These are phyloP conservation scores for Tapirus terrestris DNA, from an alignment of 2,113 vertebrate species.

Conservation along the genomic window DNA sequence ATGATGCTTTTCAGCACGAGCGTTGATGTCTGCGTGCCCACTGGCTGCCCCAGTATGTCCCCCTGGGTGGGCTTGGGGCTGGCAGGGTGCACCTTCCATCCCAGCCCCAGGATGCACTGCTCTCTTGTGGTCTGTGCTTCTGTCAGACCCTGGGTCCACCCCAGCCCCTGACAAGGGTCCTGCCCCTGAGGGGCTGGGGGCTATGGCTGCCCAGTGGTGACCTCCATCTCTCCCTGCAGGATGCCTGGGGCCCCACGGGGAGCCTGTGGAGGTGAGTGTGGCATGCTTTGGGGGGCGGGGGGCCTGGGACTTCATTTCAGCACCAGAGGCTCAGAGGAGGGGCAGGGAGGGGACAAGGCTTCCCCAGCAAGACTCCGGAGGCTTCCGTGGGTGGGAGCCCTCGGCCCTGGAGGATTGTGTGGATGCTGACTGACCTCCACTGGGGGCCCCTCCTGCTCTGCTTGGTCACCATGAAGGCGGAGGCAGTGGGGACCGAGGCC, in stretches of 20 bases:
- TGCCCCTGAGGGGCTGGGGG: not conserved
- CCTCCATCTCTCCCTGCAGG: not conserved
- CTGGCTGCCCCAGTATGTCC: not conserved
- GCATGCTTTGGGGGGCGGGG: fast-evolving
- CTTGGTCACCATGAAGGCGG: fast-evolving
- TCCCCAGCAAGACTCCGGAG: not conserved
- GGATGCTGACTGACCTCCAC: fast-evolving
- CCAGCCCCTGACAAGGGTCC: not conserved
- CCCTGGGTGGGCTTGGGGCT: fast-evolving
- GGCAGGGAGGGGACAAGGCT: fast-evolving
- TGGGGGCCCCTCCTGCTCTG: too few relatives aligned
- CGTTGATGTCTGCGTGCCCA: constrained; percentile 41
- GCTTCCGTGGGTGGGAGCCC: fast-evolving
- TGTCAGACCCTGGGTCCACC: too few relatives aligned
- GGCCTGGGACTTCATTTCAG: not conserved
- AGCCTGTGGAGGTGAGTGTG: constrained; percentile 64
- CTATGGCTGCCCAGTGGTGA: not conserved
- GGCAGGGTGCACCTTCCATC: not conserved
- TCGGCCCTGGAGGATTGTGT: not conserved
- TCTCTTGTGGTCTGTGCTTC: too few relatives aligned
- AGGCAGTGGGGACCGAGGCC: fast-evolving
- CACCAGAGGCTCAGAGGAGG: not conserved
- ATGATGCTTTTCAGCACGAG: constrained; percentile 78
- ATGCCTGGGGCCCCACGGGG: constrained; percentile 58
- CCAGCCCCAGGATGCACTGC: fast-evolving